Conservation (phyloP, 1,140 invertebrate species). For the Hetaerina americana region DNA sequence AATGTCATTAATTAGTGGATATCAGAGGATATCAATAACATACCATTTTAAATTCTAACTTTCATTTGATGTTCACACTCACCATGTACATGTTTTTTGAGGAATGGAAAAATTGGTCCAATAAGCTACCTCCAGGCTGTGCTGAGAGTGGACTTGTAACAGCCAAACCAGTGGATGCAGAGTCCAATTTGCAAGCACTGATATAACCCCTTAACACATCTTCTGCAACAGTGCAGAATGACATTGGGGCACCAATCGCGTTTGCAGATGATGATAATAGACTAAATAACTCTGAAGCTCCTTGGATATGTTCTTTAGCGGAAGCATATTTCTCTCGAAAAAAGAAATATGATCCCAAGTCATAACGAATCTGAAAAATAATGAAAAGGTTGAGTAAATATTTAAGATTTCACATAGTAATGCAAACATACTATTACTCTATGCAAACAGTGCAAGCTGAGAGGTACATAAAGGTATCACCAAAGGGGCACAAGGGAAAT, state of each 20-base stretch:
- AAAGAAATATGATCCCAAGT: background rate
- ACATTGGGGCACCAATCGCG: background rate
- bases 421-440: too few relatives aligned
- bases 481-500: too few relatives aligned
- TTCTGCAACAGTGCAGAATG: background rate
- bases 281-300: background rate
- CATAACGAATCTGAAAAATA: background rate
- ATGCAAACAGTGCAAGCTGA: too few relatives aligned
- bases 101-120: background rate
- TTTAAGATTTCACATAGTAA: too few relatives aligned
- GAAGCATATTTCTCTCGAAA: background rate
- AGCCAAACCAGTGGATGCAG: too few relatives aligned
- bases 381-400: too few relatives aligned
- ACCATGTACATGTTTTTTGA: background rate
- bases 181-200: background rate
- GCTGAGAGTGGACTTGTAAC: background rate
- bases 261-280: too few relatives aligned
- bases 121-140: background rate
- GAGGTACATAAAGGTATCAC: too few relatives aligned
- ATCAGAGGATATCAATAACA: too few relatives aligned
- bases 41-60: too few relatives aligned
- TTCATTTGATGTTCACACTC: too few relatives aligned
- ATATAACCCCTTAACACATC: background rate
- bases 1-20: too few relatives aligned
- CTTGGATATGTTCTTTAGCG: background rate